Evolutionary conservation across 37 sponge, comb jelly and placozoan species (phyloP).

Genomic region (Amphimedon queenslandica): DNA sequence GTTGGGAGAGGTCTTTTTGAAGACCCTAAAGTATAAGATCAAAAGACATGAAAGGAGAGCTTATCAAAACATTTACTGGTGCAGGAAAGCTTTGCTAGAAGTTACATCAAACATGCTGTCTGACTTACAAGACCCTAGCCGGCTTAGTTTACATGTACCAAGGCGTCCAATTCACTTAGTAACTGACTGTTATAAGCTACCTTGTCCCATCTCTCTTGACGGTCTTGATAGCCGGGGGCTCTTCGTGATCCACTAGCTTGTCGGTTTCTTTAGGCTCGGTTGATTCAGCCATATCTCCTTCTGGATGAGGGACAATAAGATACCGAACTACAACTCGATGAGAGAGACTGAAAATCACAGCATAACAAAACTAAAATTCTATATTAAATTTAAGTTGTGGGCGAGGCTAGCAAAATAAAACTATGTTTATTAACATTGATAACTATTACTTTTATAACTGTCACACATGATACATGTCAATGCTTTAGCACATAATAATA

Average conservation of each 20-base stretch:
- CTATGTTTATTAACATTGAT: neutral
- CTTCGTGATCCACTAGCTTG: conserved; percentile 26
- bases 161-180: no score
- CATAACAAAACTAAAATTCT: neutral
- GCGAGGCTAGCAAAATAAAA: neutral
- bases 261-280: neutral
- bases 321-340: no score
- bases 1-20: conserved; percentile 87
- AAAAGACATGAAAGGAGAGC: neutral
- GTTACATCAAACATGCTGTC: no score
- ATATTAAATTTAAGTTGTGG: neutral
- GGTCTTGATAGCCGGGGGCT: conserved; percentile 13
- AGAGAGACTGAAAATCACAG: no score
- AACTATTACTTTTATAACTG: no score
- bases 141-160: no score
- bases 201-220: conserved; percentile 52
- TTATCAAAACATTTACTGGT: neutral
- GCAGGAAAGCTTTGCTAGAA: no score
- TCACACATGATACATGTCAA: no score
- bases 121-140: no score
- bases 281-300: neutral
- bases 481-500: no score
- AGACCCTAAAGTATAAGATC: conserved; percentile 48
- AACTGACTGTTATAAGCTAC: no score
- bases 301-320: no score